A percentile compares a stretch with the other conserved stretches of the same genome.
These are phyloP conservation scores for Crax fasciolata DNA, from an alignment of 2,797 vertebrate genomes.

Conservation along the genomic window DNA sequence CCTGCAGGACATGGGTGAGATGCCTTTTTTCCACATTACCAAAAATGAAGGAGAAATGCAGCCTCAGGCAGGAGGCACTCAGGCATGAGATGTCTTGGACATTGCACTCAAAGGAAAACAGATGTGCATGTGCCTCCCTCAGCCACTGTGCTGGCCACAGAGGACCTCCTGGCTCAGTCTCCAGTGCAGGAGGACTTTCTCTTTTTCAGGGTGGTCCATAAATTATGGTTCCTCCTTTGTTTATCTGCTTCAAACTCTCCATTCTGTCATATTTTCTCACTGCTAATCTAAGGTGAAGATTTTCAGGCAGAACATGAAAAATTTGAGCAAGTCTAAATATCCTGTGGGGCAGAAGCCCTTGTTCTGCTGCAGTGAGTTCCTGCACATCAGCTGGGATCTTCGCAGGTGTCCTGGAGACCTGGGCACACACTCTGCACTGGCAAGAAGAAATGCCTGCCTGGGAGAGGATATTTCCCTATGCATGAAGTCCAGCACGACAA, in stretches of 20 bases:
- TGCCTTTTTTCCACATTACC: not conserved
- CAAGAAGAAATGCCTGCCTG: not conserved
- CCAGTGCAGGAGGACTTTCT: not conserved
- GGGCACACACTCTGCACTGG: not conserved
- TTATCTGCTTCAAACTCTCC: not conserved
- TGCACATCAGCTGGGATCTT: not conserved
- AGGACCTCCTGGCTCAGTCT: not conserved
- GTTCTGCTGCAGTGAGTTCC: not conserved
- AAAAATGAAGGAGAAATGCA: not conserved
- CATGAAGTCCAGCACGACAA: not conserved
- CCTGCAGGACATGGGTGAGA: not conserved
- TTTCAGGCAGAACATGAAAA: not conserved
- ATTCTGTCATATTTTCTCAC: not conserved
- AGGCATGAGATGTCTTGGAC: not conserved
- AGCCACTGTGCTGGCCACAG: not conserved
- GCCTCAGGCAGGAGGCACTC: not conserved
- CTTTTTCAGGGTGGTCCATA: not conserved
- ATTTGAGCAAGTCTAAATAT: not conserved
- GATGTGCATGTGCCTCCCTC: not conserved
- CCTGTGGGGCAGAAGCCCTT: not conserved
- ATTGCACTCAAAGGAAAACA: not conserved
- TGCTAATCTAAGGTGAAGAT: not conserved
- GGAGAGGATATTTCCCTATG: not conserved
- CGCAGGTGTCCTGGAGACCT: accelerated
- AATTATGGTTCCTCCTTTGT: not conserved